These are phyloP conservation scores for Prenolepis imparis DNA, from an alignment of 2,888 invertebrate genomes.

Conservation along the genomic window DNA sequence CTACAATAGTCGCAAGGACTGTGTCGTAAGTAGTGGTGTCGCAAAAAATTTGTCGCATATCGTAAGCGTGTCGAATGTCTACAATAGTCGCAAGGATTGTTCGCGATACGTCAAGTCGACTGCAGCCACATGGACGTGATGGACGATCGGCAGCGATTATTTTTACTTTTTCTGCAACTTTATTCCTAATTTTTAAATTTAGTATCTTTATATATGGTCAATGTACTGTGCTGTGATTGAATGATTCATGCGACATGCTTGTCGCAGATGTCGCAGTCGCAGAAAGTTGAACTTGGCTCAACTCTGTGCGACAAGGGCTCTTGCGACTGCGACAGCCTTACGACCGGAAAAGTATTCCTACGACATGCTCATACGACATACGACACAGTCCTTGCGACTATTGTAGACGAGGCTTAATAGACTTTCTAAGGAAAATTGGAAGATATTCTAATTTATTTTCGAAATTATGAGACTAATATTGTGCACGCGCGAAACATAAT, in stretches of 20 bases:
- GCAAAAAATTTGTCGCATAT: background rate
- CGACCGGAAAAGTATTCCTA: background rate
- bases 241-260: background rate
- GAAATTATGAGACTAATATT: background rate
- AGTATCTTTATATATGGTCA: background rate
- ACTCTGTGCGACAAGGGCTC: background rate
- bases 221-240: background rate
- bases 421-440: background rate
- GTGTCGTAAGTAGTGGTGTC: background rate
- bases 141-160: background rate
- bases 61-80: background rate
- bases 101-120: background rate
- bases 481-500: background rate
- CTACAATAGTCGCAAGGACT: slow-evolving; percentile 1
- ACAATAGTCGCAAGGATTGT: background rate
- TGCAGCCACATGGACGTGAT: too few relatives aligned
- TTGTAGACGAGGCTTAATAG: background rate
- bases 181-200: too few relatives aligned
- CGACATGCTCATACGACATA: background rate
- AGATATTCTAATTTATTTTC: background rate
- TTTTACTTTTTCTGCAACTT: too few relatives aligned
- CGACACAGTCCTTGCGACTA: too few relatives aligned
- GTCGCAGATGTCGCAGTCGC: slow-evolving; percentile 23
- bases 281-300: slow-evolving; percentile 8
- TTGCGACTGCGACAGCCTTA: slow-evolving; percentile 15